Base-by-base conservation (phyloP, 2,888 invertebrate genomes). In the Coleophora deauratella region DNA sequence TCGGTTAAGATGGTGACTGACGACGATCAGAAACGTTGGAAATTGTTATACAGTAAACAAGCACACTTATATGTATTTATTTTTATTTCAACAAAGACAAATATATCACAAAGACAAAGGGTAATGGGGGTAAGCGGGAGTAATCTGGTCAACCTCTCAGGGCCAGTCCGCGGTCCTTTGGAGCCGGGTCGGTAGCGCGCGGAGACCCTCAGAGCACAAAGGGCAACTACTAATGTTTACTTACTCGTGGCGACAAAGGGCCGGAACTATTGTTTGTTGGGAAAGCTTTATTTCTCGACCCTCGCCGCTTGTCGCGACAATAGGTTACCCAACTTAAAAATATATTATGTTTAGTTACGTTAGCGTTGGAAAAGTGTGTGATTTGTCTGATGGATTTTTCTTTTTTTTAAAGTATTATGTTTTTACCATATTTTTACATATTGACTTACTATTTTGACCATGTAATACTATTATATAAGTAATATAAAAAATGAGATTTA, bases 211-310 rank as follows among this genome's bases (percentile, higher is more conserved):
- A 21, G 6, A 50, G 49, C 55, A 52, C 75, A 78, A 75, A 68
- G 59, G 68, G 65, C 74, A 76, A 81, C 81, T 81, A 84, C 81
- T 82, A 82, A 84, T 84, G 81, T 84, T 84, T 81, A 79, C 82
- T 80, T 78, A 78, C 75, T 77, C 72, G 59, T 67, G 64, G 66
- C 78, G 79, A 84, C 84, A 85, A 85, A 84, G 77, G 81, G 72
- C 84, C 82, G 85, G 84, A 85, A 84, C 82, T 85, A 85, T 85
- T 85, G 85, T 85, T 85, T 84, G 85, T 78, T 75, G 77, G 75
- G 71, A 79, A 84, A 84, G 84, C 84, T 84, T 85, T 84, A 84
- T 84, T 79, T 77, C 63, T 70, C 77, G 75, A 80, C 85, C 84
- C 85, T 80, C 73, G 68, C 67, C 71, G 71, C 70, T 72, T 65